Percentiles rank a stretch among this genome's conserved stretches.
These are phyloP conservation scores for Palaemon carinicauda DNA, from an alignment of 1,140 invertebrate genomes.

Conservation along the genomic window DNA sequence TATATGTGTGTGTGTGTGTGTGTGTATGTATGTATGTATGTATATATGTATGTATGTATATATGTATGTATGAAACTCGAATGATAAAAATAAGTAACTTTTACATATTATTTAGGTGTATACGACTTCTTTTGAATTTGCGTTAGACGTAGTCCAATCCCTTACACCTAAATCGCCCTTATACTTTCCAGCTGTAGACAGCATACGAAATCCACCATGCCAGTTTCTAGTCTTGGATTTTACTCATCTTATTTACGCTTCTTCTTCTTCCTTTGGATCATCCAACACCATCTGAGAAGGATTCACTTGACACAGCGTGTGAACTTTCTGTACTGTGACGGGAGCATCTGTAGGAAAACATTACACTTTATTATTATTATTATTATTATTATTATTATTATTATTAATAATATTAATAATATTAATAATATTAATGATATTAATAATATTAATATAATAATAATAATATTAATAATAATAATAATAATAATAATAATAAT, in stretches of 20 bases:
- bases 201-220: too few relatives aligned
- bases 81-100: too few relatives aligned
- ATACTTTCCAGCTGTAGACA: not conserved
- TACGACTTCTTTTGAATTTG: not conserved
- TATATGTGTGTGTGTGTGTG: not conserved
- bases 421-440: too few relatives aligned
- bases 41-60: not conserved
- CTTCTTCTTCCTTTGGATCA: not conserved
- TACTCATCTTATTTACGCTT: not conserved
- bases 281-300: not conserved
- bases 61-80: too few relatives aligned
- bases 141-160: too few relatives aligned
- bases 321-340: constrained; percentile 22
- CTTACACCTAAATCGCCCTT: not conserved
- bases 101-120: not conserved
- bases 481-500: too few relatives aligned
- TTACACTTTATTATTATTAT: too few relatives aligned
- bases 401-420: too few relatives aligned
- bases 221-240: not conserved
- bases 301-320: constrained; percentile 23
- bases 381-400: too few relatives aligned
- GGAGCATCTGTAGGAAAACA: constrained; percentile 15
- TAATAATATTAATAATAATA: too few relatives aligned
- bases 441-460: too few relatives aligned
- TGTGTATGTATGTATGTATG: not conserved